phyloP scores from a whole-genome alignment of 2,888 invertebrate species.

The Oconnorella tubifera region DNA sequence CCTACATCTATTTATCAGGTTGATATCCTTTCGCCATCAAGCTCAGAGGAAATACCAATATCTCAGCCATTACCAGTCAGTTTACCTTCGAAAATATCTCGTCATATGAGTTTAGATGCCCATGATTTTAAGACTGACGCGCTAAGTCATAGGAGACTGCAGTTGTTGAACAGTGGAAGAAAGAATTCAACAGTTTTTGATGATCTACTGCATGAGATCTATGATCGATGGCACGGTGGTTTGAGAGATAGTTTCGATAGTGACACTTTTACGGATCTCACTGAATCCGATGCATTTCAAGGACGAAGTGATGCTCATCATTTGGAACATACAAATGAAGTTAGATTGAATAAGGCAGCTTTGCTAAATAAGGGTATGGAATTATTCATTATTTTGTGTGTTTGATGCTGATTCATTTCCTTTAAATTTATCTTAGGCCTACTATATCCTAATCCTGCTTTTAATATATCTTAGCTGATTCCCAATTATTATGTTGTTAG shows the following conservation, averaged over 20 bases:
- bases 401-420: neutral
- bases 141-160: neutral
- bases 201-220: constrained; percentile 52
- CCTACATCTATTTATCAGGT: neutral
- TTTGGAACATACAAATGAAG: constrained; percentile 32
- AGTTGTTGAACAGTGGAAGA: neutral
- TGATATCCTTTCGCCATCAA: neutral
- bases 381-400: too few species aligned
- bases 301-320: constrained; percentile 27
- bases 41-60: neutral
- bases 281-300: constrained; percentile 46
- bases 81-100: neutral
- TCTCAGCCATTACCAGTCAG: too few species aligned
- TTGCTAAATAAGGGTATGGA: constrained; percentile 48
- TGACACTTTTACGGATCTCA: constrained; percentile 54
- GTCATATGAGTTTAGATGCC: neutral
- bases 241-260: constrained; percentile 53
- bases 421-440: too few species aligned
- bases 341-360: constrained; percentile 39
- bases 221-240: constrained; percentile 41
- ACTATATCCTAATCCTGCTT: too few species aligned
- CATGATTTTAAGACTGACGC: neutral
- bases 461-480: too few species aligned
- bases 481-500: too few species aligned
- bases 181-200: constrained; percentile 48